These are phyloP conservation scores for Drosophila parabipectinata DNA, from an alignment of 1,140 invertebrate genomes.

Conservation along the genomic window DNA sequence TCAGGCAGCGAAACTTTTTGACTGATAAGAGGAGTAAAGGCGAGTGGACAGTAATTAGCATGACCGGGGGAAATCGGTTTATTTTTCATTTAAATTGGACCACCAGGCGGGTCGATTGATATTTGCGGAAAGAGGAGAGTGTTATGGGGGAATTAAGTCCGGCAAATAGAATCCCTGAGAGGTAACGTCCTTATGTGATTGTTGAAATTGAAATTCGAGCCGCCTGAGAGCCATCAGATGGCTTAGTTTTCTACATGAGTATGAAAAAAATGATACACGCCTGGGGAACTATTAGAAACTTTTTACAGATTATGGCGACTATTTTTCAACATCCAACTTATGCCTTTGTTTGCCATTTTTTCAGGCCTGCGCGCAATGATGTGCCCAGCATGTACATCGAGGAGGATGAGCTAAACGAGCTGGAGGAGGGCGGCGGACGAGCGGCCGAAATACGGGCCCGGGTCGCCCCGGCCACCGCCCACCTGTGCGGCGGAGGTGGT, in stretches of 20 bases:
- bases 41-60: slow-evolving; percentile 58
- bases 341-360: slow-evolving; percentile 10
- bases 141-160: neutral
- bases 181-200: neutral
- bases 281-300: slow-evolving; percentile 72
- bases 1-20: slow-evolving; percentile 4
- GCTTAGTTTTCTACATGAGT: slow-evolving; percentile 4
- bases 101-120: slow-evolving; percentile 29
- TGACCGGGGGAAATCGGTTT: slow-evolving; percentile 32
- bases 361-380: slow-evolving; percentile 80
- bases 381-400: slow-evolving; percentile 84
- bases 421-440: slow-evolving; percentile 71
- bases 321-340: slow-evolving; percentile 18
- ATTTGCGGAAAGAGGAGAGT: slow-evolving; percentile 25
- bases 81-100: slow-evolving; percentile 42
- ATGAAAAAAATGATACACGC: slow-evolving; percentile 7
- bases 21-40: slow-evolving; percentile 60
- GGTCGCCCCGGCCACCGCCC: slow-evolving; percentile 64
- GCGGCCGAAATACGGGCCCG: slow-evolving; percentile 72
- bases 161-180: neutral
- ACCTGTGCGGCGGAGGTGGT: slow-evolving; percentile 50
- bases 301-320: slow-evolving; percentile 61
- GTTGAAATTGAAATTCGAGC: slow-evolving; percentile 46
- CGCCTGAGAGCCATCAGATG: slow-evolving; percentile 17
- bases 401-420: slow-evolving; percentile 80